A percentile compares a stretch with the other conserved stretches of the same genome.
Conservation (phyloP, 2,888 invertebrate genomes). For the Melinaea menophilus region DNA sequence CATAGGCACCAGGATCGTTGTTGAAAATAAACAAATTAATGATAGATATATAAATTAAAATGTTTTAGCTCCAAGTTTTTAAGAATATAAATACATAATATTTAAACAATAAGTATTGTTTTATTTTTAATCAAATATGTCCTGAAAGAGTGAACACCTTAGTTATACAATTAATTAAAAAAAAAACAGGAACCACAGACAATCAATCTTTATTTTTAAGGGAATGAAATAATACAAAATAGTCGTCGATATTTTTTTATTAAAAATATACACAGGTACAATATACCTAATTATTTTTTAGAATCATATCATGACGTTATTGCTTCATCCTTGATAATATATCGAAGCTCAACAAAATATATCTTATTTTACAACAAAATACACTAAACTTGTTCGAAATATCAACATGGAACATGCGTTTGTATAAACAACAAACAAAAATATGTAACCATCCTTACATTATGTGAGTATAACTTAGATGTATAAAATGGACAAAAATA, state of each 20-base stretch:
- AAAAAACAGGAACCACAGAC: slow-evolving; percentile 13
- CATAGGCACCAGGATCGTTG: slow-evolving; percentile 49
- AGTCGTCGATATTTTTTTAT: slow-evolving; percentile 49
- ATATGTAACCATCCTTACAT: slow-evolving; percentile 21
- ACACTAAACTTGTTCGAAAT: slow-evolving; percentile 14
- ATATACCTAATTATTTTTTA: slow-evolving; percentile 42
- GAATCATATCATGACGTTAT: slow-evolving; percentile 43
- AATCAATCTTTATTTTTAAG: slow-evolving; percentile 8
- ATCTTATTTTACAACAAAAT: slow-evolving; percentile 15
- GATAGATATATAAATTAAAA: slow-evolving; percentile 63
- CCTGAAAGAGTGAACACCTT: no score
- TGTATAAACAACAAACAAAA: slow-evolving; percentile 20
- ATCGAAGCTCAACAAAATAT: slow-evolving; percentile 24
- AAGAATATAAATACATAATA: slow-evolving; percentile 66
- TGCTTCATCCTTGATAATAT: slow-evolving; percentile 43
- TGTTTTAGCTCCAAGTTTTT: slow-evolving; percentile 74
- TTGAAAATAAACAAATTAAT: slow-evolving; percentile 49
- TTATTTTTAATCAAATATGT: slow-evolving; percentile 17
- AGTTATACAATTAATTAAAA: neutral
- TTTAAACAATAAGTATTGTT: slow-evolving; percentile 44
- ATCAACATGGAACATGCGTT: slow-evolving; percentile 14
- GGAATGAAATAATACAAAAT: slow-evolving; percentile 32
- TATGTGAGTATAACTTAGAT: slow-evolving; percentile 10
- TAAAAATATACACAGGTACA: slow-evolving; percentile 64
- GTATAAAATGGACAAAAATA: slow-evolving; percentile 52